Conservation (phyloP, 2,888 invertebrate genomes). For the Mesorhabditis spiculigera region DNA sequence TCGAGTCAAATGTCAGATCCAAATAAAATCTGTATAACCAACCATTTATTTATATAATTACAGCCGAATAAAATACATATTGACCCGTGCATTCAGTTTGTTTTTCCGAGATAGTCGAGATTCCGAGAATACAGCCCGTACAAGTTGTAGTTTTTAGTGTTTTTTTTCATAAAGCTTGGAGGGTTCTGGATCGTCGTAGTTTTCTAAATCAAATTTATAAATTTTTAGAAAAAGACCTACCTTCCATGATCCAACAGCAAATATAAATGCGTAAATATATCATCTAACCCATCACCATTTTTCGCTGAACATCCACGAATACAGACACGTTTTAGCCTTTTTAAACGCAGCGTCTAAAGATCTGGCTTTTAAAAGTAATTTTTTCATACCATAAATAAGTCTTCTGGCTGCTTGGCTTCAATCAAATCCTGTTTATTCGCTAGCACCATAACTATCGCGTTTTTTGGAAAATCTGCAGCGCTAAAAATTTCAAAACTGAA, state of each 20-base stretch:
- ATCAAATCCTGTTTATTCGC: slow-evolving; percentile 3
- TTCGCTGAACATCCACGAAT: slow-evolving; percentile 5
- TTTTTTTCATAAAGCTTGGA: background rate
- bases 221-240: background rate
- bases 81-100: background rate
- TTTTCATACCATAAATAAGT: background rate
- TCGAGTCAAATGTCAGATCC: background rate
- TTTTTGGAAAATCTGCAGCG: background rate
- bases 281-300: background rate
- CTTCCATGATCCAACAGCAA: background rate
- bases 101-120: background rate
- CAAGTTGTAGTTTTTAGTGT: background rate
- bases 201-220: background rate
- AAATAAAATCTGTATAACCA: too few relatives aligned
- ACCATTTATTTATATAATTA: background rate
- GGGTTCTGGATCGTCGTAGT: background rate
- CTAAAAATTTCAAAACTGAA: background rate
- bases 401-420: background rate
- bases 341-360: background rate
- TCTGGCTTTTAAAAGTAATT: background rate
- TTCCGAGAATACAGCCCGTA: too few relatives aligned
- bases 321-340: background rate
- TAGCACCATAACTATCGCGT: slow-evolving; percentile 4
- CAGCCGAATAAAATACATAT: background rate
- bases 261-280: background rate